These are phyloP conservation scores for Eupelmus urozonus DNA, from an alignment of 2,888 invertebrate species.

Conservation along the genomic window DNA sequence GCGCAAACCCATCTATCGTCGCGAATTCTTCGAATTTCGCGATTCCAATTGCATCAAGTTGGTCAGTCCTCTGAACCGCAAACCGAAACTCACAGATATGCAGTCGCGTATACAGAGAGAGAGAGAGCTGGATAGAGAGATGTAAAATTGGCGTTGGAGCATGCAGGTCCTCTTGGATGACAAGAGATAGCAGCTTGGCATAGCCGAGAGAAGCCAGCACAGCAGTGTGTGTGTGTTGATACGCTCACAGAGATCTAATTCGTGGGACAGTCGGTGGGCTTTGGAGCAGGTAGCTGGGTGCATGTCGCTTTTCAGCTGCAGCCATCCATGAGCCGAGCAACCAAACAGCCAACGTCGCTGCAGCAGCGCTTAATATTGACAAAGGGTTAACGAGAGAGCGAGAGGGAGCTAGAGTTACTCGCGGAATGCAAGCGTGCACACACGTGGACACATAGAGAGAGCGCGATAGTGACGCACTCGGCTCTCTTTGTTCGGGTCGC, in stretches of 20 bases:
- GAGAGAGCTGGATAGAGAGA: too few species aligned
- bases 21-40: constrained; percentile 25
- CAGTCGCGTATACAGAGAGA: too few species aligned
- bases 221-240: too few species aligned
- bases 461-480: background rate
- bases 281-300: too few species aligned
- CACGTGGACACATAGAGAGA: background rate
- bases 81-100: background rate
- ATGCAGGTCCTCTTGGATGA: too few species aligned
- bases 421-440: constrained; percentile 50
- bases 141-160: too few species aligned
- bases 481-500: constrained; percentile 36
- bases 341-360: background rate
- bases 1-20: constrained; percentile 7
- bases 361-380: constrained; percentile 60
- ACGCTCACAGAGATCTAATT: background rate
- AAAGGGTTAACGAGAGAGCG: constrained; percentile 60
- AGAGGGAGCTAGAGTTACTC: constrained; percentile 46
- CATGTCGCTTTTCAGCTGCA: constrained; percentile 45
- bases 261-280: background rate
- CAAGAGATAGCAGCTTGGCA: too few species aligned
- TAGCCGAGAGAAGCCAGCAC: too few species aligned
- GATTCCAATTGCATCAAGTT: constrained; percentile 25
- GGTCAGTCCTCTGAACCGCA: background rate
- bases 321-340: background rate